These are phyloP conservation scores for Oreohelix idahoensis DNA, from an alignment of 1,140 invertebrate genomes.

Conservation along the genomic window DNA sequence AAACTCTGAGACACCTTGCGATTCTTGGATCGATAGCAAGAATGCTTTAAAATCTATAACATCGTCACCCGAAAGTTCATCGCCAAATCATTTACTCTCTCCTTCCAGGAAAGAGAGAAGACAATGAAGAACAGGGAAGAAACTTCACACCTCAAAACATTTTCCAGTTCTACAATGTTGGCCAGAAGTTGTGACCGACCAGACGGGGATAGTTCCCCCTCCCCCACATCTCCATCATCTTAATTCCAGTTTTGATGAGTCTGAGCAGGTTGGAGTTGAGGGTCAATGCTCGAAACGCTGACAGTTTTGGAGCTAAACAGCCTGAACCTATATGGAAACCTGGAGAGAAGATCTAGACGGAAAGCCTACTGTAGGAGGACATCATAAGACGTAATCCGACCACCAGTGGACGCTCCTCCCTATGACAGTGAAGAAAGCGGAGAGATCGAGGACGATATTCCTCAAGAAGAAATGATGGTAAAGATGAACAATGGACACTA, in stretches of 20 bases:
- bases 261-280: background rate
- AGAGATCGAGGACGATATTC: slow-evolving; percentile 53
- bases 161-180: background rate
- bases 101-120: background rate
- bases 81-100: background rate
- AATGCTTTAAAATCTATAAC: background rate
- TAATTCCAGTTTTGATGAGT: slow-evolving; percentile 26
- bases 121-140: background rate
- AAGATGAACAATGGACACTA: slow-evolving; percentile 35
- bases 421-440: slow-evolving; percentile 59
- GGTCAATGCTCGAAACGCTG: background rate
- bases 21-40: slow-evolving; percentile 11
- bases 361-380: slow-evolving; percentile 69
- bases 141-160: background rate
- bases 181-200: slow-evolving; percentile 19
- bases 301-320: background rate
- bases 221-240: slow-evolving; percentile 18
- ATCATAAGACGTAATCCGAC: slow-evolving; percentile 60
- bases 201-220: slow-evolving; percentile 38
- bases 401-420: slow-evolving; percentile 49
- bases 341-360: slow-evolving; percentile 54
- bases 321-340: slow-evolving; percentile 19
- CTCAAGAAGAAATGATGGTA: slow-evolving; percentile 47
- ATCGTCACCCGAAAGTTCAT: background rate
- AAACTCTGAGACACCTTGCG: background rate